Base-by-base conservation (phyloP, 2,797 vertebrate genomes). In the Anisognathus igniventris region DNA sequence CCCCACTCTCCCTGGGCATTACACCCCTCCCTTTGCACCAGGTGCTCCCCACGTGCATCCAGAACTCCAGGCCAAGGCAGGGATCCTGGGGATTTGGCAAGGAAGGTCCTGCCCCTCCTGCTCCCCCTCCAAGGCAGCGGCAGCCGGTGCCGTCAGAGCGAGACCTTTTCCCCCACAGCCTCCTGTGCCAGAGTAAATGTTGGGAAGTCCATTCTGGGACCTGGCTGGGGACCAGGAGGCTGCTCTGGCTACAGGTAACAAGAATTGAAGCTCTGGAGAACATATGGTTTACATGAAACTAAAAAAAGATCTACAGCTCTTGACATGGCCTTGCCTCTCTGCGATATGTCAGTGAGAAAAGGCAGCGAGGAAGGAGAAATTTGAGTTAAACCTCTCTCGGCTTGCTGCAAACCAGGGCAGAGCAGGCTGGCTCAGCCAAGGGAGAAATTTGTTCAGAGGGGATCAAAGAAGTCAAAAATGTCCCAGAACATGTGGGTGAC, bases 181-280 rank as follows among this genome's bases (percentile, higher is more conserved):
- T 64, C 39, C 57, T 1, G 25, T 92, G 93, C 96, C 96, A 97
- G 94, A 94, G 64, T 92, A 96, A 96, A 93, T 77, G 80, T 82
- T 94, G 74, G 71, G 79, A 83, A 92, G 92, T 79, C 81, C 94
- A 86, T 93, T 95, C 90, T 70, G 86, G 86, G 90, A 95, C 53
- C 85, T 95, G 93, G 91, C 88, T 51, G 56, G 72, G 80, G 58
- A 92, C 92, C 95, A 95, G 84, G 72, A 88, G 72, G 89, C 93
- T 91, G 90, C 85, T 96, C 95, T 95, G 93, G 88, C 87, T 95
- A 20, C 88, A 96, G 93, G 92, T 95, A 92, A 92, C 80, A 90
- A 72, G 83, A 87, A 88, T 40, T 65, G 66, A 82, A 86, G 93
- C 77, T 93, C 92, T 94, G 8, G 0, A 62, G 74, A 95, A 88